Evolutionary conservation across 92 coral and sea anemone species (phyloP), one percentile per base, ranked within the genome.

Genomic region (Epizoanthus illoricatus): DNA sequence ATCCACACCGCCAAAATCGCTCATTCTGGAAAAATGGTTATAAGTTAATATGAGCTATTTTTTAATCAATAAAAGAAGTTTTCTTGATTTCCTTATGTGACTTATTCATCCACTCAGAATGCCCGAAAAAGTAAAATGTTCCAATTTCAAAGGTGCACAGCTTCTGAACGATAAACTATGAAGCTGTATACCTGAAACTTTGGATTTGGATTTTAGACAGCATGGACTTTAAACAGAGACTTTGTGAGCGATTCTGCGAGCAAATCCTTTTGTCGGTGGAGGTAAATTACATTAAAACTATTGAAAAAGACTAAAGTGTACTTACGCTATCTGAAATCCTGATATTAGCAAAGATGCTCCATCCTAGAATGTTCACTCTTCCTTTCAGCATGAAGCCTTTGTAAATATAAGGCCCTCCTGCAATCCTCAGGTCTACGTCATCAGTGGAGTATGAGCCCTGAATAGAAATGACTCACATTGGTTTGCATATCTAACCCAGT

Each of bases 301-400:
- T 52, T 52, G 56, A 52, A 9, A 52, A 9, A 6, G 28, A 39
- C 21, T 13, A 21, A 43, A 16, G 5, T 62, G 2, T 42, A 75
- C 92, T 88, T 68, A 97, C 99, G 79, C 59, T 73, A 24, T 90
- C 93, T 21, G 93, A 88, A 16, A 97, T 20, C 72, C 79, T 80
- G 62, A 93, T 56, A 52, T 88, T 78, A 21, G 98, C 98, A 69
- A 69, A 92, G 52, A 97, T 92, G 15, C 85, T 80, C 90, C 94
- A 97, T 43, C 99, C 99, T 81, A 97, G 80, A 69, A 97, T 90
- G 45, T 97, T 90, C 69, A 94, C 93, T 41, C 90, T 86, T 73
- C 99, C 99, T 80, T 90, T 94, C 28, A 97, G 80, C 68, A 59
- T 81, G 57, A 94, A 86, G 15, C 99, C 99, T 75, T 93, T 85